phyloP scores from a whole-genome alignment of 2,113 vertebrate genomes.

The Bambusicola thoracicus region DNA sequence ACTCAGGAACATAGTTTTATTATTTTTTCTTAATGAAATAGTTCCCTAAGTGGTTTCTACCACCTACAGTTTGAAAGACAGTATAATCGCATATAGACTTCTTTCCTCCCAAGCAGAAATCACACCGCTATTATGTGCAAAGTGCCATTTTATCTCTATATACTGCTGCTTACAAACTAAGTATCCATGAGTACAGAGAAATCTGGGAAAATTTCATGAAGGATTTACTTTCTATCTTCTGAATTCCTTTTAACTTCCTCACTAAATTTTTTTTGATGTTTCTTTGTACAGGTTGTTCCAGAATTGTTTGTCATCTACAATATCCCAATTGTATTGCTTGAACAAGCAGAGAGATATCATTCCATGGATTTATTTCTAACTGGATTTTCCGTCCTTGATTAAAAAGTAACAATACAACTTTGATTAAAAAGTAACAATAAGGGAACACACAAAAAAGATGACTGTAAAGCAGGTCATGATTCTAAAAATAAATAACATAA shows the following conservation, averaged over 20 bases:
- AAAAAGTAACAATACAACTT: neutral
- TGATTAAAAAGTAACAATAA: neutral
- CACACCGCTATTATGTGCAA: neutral
- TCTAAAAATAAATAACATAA: neutral
- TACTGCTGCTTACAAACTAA: neutral
- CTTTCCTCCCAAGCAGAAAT: neutral
- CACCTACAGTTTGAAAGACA: neutral
- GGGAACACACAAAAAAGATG: neutral
- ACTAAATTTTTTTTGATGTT: neutral
- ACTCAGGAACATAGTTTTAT: neutral
- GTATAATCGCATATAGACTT: neutral
- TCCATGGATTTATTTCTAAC: neutral
- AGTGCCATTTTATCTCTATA: neutral
- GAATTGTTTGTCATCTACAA: neutral
- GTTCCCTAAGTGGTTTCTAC: constrained; percentile 5
- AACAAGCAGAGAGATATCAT: neutral
- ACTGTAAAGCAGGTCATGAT: neutral
- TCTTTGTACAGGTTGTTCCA: neutral
- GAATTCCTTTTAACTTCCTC: neutral
- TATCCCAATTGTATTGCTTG: neutral
- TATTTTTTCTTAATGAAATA: neutral
- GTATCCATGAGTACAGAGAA: neutral
- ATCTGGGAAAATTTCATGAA: neutral
- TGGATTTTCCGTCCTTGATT: neutral
- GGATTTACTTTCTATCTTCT: neutral